These are phyloP conservation scores for Bugula neritina DNA, from an alignment of 2,888 invertebrate species.

Conservation along the genomic window DNA sequence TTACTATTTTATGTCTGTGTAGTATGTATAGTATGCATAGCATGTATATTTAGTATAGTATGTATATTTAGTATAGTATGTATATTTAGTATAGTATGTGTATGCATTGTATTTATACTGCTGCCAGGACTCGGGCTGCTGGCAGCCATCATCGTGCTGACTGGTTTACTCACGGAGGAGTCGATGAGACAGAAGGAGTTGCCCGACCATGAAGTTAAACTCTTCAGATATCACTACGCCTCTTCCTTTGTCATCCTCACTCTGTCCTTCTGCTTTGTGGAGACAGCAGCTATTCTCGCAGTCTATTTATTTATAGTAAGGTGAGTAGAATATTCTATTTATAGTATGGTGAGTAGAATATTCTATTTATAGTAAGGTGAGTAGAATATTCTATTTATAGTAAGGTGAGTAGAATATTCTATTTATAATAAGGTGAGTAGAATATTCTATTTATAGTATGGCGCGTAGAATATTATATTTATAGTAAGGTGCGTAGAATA, in stretches of 20 bases:
- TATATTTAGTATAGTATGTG: no score
- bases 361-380: conserved; percentile 4
- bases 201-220: background rate
- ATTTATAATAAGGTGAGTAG: conserved; percentile 5
- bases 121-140: conserved; percentile 5
- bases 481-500: background rate
- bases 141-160: background rate
- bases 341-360: background rate
- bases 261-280: background rate
- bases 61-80: no score
- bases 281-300: background rate
- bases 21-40: no score
- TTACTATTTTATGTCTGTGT: no score
- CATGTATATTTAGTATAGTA: no score
- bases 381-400: background rate
- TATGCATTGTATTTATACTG: no score
- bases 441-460: background rate
- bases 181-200: background rate
- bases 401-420: background rate
- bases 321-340: background rate
- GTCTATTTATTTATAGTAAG: conserved; percentile 9
- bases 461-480: background rate
- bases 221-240: background rate
- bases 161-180: conserved; percentile 2
- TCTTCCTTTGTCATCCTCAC: background rate